Evolutionary conservation across 2,888 invertebrate species (phyloP).

Genomic region (Xylota sylvarum): DNA sequence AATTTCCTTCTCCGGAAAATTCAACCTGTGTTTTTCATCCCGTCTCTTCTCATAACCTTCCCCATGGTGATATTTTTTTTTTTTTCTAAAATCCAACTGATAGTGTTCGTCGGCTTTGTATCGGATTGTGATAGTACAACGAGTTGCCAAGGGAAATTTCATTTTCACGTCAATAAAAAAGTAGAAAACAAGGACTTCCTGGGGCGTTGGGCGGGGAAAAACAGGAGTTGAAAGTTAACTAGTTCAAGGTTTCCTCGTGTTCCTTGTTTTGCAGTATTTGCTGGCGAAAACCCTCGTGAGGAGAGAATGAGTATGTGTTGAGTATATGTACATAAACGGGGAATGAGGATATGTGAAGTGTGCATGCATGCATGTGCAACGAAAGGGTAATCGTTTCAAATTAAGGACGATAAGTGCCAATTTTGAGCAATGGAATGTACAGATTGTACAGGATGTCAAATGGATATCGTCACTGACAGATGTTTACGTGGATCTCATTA

Average conservation of each 20-base stretch:
- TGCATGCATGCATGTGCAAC: background rate
- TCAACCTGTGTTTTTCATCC: slow-evolving; percentile 60
- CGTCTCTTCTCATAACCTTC: slow-evolving; percentile 15
- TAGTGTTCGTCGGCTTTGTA: slow-evolving; percentile 53
- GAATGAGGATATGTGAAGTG: background rate
- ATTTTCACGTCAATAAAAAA: slow-evolving; percentile 49
- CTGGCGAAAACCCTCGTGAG: slow-evolving; percentile 2
- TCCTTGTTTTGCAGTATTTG: slow-evolving; percentile 30
- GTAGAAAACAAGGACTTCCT: slow-evolving; percentile 60
- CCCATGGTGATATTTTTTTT: slow-evolving; percentile 54
- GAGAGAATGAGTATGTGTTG: slow-evolving; percentile 14
- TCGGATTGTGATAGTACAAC: background rate
- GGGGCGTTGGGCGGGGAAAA: background rate
- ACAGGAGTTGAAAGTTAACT: slow-evolving; percentile 48
- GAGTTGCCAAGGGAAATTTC: slow-evolving; percentile 44
- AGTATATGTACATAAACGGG: slow-evolving; percentile 11
- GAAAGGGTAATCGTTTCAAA: background rate
- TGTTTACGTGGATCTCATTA: background rate
- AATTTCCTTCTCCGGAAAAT: slow-evolving; percentile 69
- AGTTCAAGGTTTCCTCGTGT: slow-evolving; percentile 68
- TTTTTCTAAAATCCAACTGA: slow-evolving; percentile 14
- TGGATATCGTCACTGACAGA: background rate
- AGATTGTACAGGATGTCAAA: background rate
- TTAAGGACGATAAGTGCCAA: background rate
- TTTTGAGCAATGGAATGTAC: background rate